Percentiles rank a stretch among this genome's conserved stretches.
Evolutionary conservation across 1,140 invertebrate species (phyloP).

Genomic region (Fopius arisanus): DNA sequence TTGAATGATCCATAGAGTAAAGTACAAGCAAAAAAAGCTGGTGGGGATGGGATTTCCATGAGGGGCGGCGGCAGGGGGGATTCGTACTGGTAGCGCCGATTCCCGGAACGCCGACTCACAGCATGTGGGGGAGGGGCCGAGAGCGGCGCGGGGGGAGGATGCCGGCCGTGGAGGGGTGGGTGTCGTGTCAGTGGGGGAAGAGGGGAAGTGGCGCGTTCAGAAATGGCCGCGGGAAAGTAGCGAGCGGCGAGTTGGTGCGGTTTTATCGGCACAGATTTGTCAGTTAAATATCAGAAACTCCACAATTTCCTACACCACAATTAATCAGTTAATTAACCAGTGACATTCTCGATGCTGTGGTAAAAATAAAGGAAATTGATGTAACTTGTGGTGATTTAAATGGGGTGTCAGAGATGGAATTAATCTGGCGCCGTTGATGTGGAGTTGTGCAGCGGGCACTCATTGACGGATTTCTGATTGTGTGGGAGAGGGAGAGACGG

Average conservation of each 20-base stretch:
- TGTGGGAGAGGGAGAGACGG: background rate
- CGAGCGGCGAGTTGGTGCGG: conserved; percentile 46
- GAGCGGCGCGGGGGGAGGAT: background rate
- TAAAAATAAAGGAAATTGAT: too few relatives aligned
- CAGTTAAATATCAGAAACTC: background rate
- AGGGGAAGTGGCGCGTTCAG: conserved; percentile 42
- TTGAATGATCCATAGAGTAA: conserved; percentile 59
- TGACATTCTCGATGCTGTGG: too few relatives aligned
- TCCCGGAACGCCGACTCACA: too few relatives aligned
- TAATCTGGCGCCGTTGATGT: background rate
- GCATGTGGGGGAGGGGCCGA: too few relatives aligned
- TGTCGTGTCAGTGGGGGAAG: conserved; percentile 3
- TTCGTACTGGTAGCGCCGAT: background rate
- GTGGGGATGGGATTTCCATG: background rate
- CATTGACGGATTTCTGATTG: background rate
- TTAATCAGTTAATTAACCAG: too few relatives aligned
- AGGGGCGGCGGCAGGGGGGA: too few relatives aligned
- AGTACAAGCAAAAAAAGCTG: background rate
- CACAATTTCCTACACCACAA: too few relatives aligned
- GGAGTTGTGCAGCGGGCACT: background rate
- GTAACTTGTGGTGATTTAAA: too few relatives aligned
- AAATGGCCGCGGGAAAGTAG: conserved; percentile 65
- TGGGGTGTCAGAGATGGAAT: background rate
- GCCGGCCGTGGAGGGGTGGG: background rate
- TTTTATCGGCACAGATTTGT: conserved; percentile 14